Percentiles rank a stretch among this genome's conserved stretches.
phyloP scores from a whole-genome alignment of 2,888 invertebrate species.

The Tachystola acroxantha region DNA sequence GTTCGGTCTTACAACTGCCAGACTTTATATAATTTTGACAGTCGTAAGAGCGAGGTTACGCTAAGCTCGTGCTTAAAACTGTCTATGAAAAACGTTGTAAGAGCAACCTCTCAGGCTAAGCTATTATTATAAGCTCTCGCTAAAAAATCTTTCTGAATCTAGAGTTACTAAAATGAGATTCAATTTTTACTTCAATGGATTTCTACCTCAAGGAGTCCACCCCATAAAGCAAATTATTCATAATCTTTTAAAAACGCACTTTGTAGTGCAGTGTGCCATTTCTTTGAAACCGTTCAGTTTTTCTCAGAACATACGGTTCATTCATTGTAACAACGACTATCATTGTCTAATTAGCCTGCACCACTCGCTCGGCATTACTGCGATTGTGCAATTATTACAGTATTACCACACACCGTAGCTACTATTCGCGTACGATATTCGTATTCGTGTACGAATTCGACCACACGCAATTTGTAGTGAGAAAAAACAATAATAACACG shows the following conservation, averaged over 20 bases:
- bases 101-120: no score
- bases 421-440: conserved; percentile 27
- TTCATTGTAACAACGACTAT: conserved; percentile 4
- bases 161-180: no score
- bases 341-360: conserved; percentile 18
- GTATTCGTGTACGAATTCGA: conserved; percentile 37
- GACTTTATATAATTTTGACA: no score
- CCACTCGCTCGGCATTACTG: conserved; percentile 24
- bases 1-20: no score
- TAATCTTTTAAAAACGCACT: not conserved
- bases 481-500: conserved; percentile 19
- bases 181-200: no score
- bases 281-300: conserved; percentile 1
- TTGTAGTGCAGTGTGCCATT: conserved; percentile 3
- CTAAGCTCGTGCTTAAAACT: no score
- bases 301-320: conserved; percentile 2
- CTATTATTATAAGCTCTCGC: no score
- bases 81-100: no score
- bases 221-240: not conserved
- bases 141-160: no score
- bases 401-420: conserved; percentile 29
- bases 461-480: conserved; percentile 28
- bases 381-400: conserved; percentile 43
- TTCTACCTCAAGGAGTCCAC: no score
- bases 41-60: no score